Evolutionary conservation across 1,140 invertebrate species (phyloP).

Genomic region (Neotoxoptera formosana): DNA sequence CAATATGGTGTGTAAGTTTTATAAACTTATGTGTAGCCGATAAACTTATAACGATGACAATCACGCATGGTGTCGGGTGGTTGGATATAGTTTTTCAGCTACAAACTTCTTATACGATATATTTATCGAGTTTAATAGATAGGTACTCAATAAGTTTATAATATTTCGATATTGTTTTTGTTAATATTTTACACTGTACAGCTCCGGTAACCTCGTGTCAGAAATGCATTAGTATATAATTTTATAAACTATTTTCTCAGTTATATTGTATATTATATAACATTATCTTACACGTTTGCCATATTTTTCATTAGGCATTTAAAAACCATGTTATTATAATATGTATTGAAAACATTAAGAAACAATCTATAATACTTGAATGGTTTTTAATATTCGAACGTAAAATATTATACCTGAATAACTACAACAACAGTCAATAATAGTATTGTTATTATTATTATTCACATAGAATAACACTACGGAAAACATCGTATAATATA

Average conservation of each 20-base stretch:
- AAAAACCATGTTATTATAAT: too few relatives aligned
- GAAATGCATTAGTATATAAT: not conserved
- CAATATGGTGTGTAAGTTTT: not conserved
- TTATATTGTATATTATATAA: too few relatives aligned
- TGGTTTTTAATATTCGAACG: not conserved
- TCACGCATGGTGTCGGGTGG: not conserved
- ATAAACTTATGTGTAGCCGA: not conserved
- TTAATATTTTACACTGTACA: not conserved
- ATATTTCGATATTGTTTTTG: not conserved
- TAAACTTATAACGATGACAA: not conserved
- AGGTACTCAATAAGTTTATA: not conserved
- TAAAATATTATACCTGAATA: not conserved
- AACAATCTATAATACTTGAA: not conserved
- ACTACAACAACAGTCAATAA: not conserved
- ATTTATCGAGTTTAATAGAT: not conserved
- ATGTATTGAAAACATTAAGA: too few relatives aligned
- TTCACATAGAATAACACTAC: not conserved
- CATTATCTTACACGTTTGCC: too few relatives aligned
- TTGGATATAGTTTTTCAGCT: not conserved
- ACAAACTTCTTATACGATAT: not conserved
- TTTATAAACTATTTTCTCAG: not conserved
- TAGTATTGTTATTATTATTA: not conserved
- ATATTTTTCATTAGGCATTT: too few relatives aligned
- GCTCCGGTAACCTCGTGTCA: not conserved
- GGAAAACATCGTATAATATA: not conserved